Percentiles rank a stretch among this genome's conserved stretches.
These are phyloP conservation scores for Cosmopolites sordidus DNA, from an alignment of 2,888 invertebrate species.

Conservation along the genomic window DNA sequence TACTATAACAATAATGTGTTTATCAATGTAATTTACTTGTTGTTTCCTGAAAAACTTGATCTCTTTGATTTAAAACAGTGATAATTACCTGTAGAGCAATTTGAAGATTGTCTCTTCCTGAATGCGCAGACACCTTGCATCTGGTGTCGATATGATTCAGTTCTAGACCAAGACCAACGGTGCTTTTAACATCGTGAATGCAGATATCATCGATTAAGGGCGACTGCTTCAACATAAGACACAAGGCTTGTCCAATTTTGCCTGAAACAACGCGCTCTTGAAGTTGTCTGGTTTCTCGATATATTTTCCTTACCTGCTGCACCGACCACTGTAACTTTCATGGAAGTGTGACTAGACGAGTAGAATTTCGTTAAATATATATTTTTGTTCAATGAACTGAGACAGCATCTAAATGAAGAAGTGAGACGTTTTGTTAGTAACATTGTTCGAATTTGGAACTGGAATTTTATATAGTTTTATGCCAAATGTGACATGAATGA, in stretches of 20 bases:
- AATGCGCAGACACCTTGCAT: conserved; percentile 44
- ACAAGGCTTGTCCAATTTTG: conserved; percentile 54
- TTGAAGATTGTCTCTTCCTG: conserved; percentile 37
- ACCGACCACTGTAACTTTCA: conserved; percentile 38
- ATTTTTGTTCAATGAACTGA: no score
- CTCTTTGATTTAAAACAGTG: no score
- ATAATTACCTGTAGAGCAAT: conserved; percentile 39
- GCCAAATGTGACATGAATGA: no score
- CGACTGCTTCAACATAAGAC: conserved; percentile 57
- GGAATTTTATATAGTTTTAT: no score
- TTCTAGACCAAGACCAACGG: conserved; percentile 46
- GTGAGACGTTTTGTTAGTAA: no score
- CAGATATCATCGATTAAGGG: conserved; percentile 56
- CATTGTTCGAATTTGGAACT: no score
- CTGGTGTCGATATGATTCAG: conserved; percentile 50
- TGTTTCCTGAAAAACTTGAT: no score
- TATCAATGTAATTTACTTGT: no score
- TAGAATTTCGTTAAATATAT: not conserved
- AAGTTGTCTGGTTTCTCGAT: no score
- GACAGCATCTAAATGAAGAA: no score
- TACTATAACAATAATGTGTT: no score
- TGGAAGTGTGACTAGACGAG: conserved; percentile 6
- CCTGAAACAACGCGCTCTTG: conserved; percentile 33
- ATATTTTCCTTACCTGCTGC: conserved; percentile 32
- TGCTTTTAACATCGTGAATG: conserved; percentile 52